Evolutionary conservation across 2,113 vertebrate genomes (phyloP).

Genomic region (Nematolebias whitei): DNA sequence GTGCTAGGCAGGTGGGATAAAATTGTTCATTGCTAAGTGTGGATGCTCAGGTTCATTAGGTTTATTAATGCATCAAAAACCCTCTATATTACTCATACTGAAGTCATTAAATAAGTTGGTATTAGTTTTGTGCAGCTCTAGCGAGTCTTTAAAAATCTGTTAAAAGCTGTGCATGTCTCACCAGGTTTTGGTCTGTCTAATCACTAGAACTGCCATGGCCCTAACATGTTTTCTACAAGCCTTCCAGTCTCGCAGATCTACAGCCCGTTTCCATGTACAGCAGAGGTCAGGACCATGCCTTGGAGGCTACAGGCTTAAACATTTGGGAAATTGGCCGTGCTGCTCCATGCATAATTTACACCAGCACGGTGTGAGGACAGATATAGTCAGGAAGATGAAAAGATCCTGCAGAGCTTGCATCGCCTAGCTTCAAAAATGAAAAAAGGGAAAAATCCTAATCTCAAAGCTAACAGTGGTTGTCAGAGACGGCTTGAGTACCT

Average conservation of each 20-base stretch:
- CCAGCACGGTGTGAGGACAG: slow-evolving; percentile 31
- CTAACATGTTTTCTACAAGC: not conserved
- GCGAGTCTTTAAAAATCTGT: not conserved
- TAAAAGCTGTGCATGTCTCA: not conserved
- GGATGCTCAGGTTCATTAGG: not conserved
- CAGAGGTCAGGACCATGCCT: slow-evolving; percentile 43
- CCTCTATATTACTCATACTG: not conserved
- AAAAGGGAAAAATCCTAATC: slow-evolving; percentile 34
- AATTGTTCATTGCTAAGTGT: not conserved
- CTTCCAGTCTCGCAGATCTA: slow-evolving; percentile 11
- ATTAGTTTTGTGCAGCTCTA: not conserved
- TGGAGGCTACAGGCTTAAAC: slow-evolving; percentile 51
- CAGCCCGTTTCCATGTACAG: slow-evolving; percentile 28
- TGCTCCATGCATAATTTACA: slow-evolving; percentile 62
- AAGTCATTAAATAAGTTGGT: not conserved
- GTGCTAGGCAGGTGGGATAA: not conserved
- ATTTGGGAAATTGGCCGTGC: slow-evolving; percentile 63
- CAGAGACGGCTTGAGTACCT: slow-evolving; percentile 56
- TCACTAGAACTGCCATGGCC: not conserved
- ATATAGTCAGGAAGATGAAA: slow-evolving; percentile 53
- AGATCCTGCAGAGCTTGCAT: slow-evolving; percentile 34
- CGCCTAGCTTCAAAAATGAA: slow-evolving; percentile 4
- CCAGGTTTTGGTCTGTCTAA: slow-evolving; percentile 1
- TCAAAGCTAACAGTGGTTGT: slow-evolving; percentile 62
- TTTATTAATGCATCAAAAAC: not conserved